These are phyloP conservation scores for Trichonephila inaurata DNA, from an alignment of 1,140 invertebrate genomes.

Conservation along the genomic window DNA sequence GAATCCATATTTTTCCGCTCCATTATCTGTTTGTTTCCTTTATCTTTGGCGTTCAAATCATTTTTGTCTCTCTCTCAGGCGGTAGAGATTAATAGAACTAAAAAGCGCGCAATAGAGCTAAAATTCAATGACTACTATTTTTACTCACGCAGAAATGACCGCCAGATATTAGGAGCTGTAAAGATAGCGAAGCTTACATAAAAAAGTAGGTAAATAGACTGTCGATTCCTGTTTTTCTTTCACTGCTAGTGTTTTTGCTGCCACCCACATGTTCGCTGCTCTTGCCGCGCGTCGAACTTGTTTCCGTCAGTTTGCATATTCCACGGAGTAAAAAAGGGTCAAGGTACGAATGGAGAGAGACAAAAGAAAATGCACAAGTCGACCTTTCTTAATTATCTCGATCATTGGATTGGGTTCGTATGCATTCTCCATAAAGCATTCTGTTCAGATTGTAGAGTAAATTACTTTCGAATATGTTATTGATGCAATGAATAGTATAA, in stretches of 20 bases:
- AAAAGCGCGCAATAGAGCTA: too few species aligned
- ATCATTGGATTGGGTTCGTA: background rate
- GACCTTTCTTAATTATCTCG: background rate
- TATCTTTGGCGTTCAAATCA: too few species aligned
- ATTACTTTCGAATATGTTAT: too few species aligned
- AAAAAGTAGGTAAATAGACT: conserved; percentile 5
- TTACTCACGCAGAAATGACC: background rate
- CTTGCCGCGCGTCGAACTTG: background rate
- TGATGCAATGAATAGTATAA: too few species aligned
- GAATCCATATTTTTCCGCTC: too few species aligned
- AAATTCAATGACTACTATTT: background rate
- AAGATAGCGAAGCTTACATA: background rate
- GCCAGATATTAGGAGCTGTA: background rate
- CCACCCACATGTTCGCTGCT: background rate
- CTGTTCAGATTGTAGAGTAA: background rate
- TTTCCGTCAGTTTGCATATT: background rate
- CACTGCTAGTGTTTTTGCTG: background rate
- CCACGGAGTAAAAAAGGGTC: background rate
- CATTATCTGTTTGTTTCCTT: too few species aligned
- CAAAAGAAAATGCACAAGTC: background rate
- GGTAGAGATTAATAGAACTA: too few species aligned
- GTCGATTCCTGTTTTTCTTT: conserved; percentile 10
- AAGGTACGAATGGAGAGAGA: conserved; percentile 1
- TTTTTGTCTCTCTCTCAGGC: too few species aligned
- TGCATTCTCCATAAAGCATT: background rate